These are phyloP conservation scores for Drosophila biarmipes DNA, from an alignment of 1,140 invertebrate genomes.

Conservation along the genomic window DNA sequence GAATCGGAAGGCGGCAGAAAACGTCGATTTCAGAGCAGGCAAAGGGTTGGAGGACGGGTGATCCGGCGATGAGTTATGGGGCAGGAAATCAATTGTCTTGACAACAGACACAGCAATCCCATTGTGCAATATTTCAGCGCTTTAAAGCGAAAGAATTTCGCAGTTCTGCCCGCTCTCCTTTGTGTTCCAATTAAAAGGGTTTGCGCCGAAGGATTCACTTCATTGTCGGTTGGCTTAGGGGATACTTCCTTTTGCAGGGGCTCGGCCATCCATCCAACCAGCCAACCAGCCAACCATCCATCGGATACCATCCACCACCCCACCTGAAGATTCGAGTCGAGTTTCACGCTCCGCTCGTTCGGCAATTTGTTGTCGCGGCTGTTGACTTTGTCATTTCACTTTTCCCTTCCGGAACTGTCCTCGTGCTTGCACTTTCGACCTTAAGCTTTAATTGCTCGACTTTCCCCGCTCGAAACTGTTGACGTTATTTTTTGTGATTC, in stretches of 20 bases:
- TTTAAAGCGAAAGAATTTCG: constrained; percentile 40
- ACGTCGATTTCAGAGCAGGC: not conserved
- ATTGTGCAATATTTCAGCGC: constrained; percentile 47
- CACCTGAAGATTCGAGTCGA: constrained; percentile 66
- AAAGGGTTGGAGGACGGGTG: constrained; percentile 9
- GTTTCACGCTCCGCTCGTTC: constrained; percentile 63
- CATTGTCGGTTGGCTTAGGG: constrained; percentile 9
- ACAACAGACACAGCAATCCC: constrained; percentile 53
- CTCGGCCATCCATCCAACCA: constrained; percentile 6
- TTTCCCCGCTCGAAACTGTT: constrained; percentile 43
- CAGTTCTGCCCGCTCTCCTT: constrained; percentile 28
- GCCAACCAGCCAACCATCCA: not conserved
- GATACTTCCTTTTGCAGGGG: constrained; percentile 15
- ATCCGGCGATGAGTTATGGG: constrained; percentile 30
- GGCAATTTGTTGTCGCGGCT: constrained; percentile 75
- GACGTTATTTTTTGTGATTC: constrained; percentile 51
- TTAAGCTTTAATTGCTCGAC: constrained; percentile 48
- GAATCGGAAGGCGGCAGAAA: constrained; percentile 17
- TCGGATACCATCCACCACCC: constrained; percentile 2
- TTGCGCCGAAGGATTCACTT: constrained; percentile 37
- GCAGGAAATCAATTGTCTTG: constrained; percentile 73
- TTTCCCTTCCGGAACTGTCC: constrained; percentile 19
- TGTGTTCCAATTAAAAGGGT: constrained; percentile 73
- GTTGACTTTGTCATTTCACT: constrained; percentile 63
- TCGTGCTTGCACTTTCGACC: constrained; percentile 23